Conservation (phyloP, 2,888 invertebrate genomes). For the Cremastinae sp. region DNA sequence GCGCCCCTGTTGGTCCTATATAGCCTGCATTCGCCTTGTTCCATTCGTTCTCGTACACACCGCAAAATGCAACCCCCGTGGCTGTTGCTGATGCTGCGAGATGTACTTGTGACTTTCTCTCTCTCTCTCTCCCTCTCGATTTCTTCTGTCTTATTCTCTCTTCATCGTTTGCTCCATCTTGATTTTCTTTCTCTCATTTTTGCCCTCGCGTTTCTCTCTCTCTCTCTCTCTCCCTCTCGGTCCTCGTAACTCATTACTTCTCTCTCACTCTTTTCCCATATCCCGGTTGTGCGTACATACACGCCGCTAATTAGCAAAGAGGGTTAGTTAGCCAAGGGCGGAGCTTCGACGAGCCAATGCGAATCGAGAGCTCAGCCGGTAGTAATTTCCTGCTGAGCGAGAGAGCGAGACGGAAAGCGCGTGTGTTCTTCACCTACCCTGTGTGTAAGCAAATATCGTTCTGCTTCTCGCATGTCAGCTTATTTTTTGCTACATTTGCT, state of each 20-base stretch:
- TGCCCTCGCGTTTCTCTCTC: neutral
- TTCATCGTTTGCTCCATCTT: conserved; percentile 1
- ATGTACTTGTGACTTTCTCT: conserved; percentile 49
- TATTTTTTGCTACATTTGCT: too few relatives aligned
- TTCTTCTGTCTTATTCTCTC: neutral
- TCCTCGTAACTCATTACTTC: conserved; percentile 19
- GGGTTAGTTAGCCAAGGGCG: conserved; percentile 77
- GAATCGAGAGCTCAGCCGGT: conserved; percentile 63
- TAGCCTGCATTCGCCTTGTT: conserved; percentile 57
- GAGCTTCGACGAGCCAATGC: conserved; percentile 73
- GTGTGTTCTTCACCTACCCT: too few relatives aligned
- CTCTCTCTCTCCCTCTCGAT: neutral
- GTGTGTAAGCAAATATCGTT: too few relatives aligned
- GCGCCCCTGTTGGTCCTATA: conserved; percentile 42
- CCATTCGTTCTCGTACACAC: conserved; percentile 58
- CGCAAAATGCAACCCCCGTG: conserved; percentile 52
- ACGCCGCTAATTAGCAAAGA: conserved; percentile 75
- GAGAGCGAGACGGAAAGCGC: too few relatives aligned
- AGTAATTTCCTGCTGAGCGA: conserved; percentile 19
- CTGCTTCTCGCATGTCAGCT: too few relatives aligned
- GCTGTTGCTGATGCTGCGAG: conserved; percentile 50
- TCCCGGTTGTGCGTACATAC: conserved; percentile 65
- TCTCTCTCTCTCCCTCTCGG: conserved; percentile 9
- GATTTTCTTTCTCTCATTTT: too few relatives aligned
- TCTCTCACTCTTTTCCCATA: conserved; percentile 49